Evolutionary conservation across 2,888 invertebrate genomes (phyloP), one percentile per base, ranked within the genome.

Genomic region (Poecilobothrus nobilitatus): DNA sequence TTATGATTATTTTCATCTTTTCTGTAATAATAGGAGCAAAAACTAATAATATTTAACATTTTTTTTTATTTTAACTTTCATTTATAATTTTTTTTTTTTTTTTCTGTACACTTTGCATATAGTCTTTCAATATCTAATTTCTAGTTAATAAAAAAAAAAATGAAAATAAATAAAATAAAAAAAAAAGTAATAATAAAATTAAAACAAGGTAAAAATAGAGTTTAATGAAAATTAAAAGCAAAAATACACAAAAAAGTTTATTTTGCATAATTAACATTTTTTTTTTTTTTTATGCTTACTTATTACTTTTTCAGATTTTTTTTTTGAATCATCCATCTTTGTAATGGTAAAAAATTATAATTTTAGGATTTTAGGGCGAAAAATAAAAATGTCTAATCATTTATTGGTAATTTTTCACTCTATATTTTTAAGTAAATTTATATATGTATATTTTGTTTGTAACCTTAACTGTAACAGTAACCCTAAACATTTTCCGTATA

Each of bases 1-100:
- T 53, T 53, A 53, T 53, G n/a, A 53, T 53, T 53, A 53, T 53
- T 53, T 53, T 53, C 53, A 53, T 53, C 53, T 53, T 53, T 53
- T 18, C 53, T 53, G 53, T 53, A 18, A 15, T 6, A 53, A 53
- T 18, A 53, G 15, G 6, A 37, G 12, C 8, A 37, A 37, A 53
- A 53, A 53, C 15, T 53, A 53, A 18, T 53, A 53, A 53, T 12
- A 18, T 6, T 53, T 53, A 53, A 53, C n/a, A 15, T 18, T 27
- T 27, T 27, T 27, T 27, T 27, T 27, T 27, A 27, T 27, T 27
- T 44, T 53, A 53, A 53, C 53, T 53, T 53, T 53, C 53, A 53
- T 53, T 53, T 53, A 53, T 53, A 12, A 53, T 5, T 37, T 37
- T 53, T 53, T 12, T 18, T 53, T 53, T 53, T 53, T 53, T 18